Evolutionary conservation across 2,797 vertebrate genomes (phyloP).

Genomic region (Myiotriccus ornatus): DNA sequence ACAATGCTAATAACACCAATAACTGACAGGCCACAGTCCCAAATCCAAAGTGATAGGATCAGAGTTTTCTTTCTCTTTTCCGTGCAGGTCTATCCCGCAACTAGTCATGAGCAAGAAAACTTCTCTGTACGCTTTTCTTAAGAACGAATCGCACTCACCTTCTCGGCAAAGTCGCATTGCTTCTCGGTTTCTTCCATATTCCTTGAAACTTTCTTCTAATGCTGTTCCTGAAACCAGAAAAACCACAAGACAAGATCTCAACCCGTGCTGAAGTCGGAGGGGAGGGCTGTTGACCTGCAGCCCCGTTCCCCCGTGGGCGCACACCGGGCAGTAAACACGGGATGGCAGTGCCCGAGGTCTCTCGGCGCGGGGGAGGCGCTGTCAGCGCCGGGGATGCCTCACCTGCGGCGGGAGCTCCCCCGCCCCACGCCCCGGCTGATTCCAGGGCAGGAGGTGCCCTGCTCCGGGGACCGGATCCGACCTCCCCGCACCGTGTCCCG

Average conservation of each 20-base stretch:
- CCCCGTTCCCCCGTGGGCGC: background rate
- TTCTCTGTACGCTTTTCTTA: slow-evolving; percentile 51
- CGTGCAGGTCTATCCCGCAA: background rate
- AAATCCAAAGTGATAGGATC: slow-evolving; percentile 8
- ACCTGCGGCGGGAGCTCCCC: background rate
- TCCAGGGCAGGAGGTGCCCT: slow-evolving; percentile 5
- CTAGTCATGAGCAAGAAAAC: background rate
- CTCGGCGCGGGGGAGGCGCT: background rate
- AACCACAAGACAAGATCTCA: slow-evolving; percentile 43
- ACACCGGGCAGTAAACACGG: fast-evolving
- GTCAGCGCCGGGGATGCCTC: slow-evolving; percentile 10
- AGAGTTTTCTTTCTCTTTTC: background rate
- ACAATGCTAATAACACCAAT: background rate
- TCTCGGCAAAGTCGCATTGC: slow-evolving; percentile 98
- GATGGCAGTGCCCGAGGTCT: fast-evolving
- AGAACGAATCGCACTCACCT: slow-evolving; percentile 82
- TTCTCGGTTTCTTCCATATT: slow-evolving; percentile 96
- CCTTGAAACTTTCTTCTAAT: slow-evolving; percentile 98
- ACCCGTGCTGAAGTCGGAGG: background rate
- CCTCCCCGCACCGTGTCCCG: slow-evolving; percentile 20
- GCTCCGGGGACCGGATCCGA: background rate
- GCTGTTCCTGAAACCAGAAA: slow-evolving; percentile 84
- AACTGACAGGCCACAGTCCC: slow-evolving; percentile 51
- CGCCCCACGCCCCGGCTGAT: background rate
- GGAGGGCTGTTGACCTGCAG: fast-evolving